Conservation (phyloP, 2,888 invertebrate species). For the Parnassius orleans region DNA sequence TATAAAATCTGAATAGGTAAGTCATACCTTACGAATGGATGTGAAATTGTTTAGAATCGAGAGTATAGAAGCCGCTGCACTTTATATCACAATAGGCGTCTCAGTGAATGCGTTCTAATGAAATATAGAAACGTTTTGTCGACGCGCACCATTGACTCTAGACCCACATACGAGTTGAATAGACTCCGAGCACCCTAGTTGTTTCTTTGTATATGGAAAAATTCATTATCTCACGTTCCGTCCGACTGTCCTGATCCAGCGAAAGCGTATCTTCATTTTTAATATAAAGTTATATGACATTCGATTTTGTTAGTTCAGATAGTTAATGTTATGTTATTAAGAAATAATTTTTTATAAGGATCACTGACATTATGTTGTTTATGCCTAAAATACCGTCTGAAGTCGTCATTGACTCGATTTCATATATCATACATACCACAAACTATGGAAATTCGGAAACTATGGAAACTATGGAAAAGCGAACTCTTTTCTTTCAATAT, state of each 20-base stretch:
- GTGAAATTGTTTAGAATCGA: constrained; percentile 26
- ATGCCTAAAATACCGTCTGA: too few species aligned
- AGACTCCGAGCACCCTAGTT: constrained; percentile 20
- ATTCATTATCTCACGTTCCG: constrained; percentile 26
- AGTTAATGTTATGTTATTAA: too few species aligned
- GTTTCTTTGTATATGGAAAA: constrained; percentile 25
- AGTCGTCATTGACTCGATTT: too few species aligned
- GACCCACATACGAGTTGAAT: constrained; percentile 38
- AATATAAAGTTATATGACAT: too few species aligned
- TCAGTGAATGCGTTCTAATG: constrained; percentile 49
- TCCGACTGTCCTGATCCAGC: constrained; percentile 19
- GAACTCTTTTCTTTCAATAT: too few species aligned
- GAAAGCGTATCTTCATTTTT: constrained; percentile 11
- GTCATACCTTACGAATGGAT: constrained; percentile 19
- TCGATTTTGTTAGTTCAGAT: too few species aligned
- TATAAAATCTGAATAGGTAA: constrained; percentile 21
- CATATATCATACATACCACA: too few species aligned
- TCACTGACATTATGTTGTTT: too few species aligned
- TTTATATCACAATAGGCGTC: constrained; percentile 25
- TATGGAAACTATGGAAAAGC: too few species aligned
- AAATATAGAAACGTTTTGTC: constrained; percentile 67
- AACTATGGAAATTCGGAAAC: too few species aligned
- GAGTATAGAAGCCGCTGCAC: constrained; percentile 21
- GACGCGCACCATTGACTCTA: constrained; percentile 44
- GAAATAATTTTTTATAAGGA: too few species aligned